Evolutionary conservation across 2,888 invertebrate genomes (phyloP).

Genomic region (Plebejus argus): DNA sequence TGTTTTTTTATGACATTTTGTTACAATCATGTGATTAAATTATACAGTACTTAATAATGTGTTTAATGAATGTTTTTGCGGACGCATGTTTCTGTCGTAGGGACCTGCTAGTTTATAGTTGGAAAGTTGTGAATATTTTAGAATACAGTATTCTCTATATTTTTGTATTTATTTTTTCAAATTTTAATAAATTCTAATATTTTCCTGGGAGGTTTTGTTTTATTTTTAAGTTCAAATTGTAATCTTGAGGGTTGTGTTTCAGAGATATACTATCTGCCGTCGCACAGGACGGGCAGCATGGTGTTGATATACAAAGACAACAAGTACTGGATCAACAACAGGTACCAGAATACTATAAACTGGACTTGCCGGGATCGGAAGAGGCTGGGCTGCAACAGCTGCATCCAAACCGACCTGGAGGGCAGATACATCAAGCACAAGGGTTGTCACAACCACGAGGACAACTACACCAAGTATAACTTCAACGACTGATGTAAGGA

Average conservation of each 20-base stretch:
- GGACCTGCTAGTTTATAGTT: conserved; percentile 70
- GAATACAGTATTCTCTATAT: conserved; percentile 68
- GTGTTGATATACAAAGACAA: conserved; percentile 75
- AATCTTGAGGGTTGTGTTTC: conserved; percentile 49
- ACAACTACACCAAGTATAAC: conserved; percentile 75
- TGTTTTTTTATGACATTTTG: conserved; percentile 43
- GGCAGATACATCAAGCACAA: conserved; percentile 73
- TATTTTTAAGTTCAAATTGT: conserved; percentile 37
- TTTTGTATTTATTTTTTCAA: conserved; percentile 25
- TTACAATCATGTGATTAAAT: conserved; percentile 59
- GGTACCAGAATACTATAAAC: conserved; percentile 75
- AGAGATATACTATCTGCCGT: conserved; percentile 74
- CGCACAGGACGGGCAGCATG: conserved; percentile 76
- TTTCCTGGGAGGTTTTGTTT: conserved; percentile 36
- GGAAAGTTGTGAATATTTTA: conserved; percentile 64
- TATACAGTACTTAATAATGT: conserved; percentile 51
- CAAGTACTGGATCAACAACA: conserved; percentile 76
- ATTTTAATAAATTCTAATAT: conserved; percentile 37
- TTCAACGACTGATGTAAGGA: conserved; percentile 67
- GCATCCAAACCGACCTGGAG: conserved; percentile 71
- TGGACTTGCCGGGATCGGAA: conserved; percentile 76
- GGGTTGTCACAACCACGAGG: conserved; percentile 70
- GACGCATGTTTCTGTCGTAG: conserved; percentile 65
- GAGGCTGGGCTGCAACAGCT: conserved; percentile 70
- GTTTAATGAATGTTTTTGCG: conserved; percentile 54